Evolutionary conservation across 2,113 vertebrate genomes (phyloP).

Genomic region (Aramus guarauna): DNA sequence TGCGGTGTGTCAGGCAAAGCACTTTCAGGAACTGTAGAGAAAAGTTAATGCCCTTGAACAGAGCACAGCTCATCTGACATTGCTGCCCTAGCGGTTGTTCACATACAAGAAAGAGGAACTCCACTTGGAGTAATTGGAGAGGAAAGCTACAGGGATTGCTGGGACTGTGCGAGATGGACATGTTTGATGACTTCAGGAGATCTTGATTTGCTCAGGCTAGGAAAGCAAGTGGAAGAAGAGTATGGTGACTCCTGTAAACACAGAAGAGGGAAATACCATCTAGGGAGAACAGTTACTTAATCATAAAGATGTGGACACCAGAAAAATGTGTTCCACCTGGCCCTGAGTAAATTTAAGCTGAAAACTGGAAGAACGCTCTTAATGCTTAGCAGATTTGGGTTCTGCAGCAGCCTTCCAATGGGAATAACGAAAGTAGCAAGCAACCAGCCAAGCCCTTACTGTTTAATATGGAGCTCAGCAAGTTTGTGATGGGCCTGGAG

Average conservation of each 20-base stretch:
- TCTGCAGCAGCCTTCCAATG: not conserved
- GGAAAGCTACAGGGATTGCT: not conserved
- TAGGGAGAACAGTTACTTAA: not conserved
- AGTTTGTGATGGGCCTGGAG: not conserved
- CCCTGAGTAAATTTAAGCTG: not conserved
- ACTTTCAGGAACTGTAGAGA: not conserved
- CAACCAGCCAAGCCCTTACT: not conserved
- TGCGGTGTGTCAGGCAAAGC: not conserved
- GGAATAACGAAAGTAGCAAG: not conserved
- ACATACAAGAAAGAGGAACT: not conserved
- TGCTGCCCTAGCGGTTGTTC: not conserved
- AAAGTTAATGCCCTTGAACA: not conserved
- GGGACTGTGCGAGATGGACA: not conserved
- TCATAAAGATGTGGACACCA: rapidly evolving
- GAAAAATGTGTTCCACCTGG: not conserved
- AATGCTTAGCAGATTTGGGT: not conserved
- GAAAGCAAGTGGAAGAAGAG: not conserved
- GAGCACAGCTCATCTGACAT: not conserved
- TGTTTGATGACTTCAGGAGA: not conserved
- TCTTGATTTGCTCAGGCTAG: not conserved
- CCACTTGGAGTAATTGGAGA: not conserved
- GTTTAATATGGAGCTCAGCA: not conserved
- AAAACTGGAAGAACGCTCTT: not conserved
- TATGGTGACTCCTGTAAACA: not conserved
- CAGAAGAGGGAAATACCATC: not conserved